Evolutionary conservation across 2,113 vertebrate species (phyloP).

Genomic region (Pollimyrus isidori): DNA sequence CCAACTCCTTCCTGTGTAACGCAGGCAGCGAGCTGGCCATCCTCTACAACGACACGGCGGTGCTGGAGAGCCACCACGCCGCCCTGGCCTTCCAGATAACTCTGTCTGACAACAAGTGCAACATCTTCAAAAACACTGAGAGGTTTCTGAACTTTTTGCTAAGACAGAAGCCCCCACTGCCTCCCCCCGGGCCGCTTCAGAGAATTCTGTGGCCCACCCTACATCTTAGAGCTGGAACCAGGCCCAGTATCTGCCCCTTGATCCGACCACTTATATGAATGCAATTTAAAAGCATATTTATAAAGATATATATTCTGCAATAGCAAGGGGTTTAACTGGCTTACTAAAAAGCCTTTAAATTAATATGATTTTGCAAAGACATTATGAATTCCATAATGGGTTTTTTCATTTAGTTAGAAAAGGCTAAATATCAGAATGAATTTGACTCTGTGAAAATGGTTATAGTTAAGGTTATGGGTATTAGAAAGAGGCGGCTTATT

Average conservation of each 20-base stretch:
- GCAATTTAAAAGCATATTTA: neutral
- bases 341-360: neutral
- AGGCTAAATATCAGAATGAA: neutral
- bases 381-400: neutral
- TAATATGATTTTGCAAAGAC: neutral
- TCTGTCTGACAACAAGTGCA: slow-evolving; percentile 78
- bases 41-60: slow-evolving; percentile 89
- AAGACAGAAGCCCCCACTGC: neutral
- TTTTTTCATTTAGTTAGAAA: neutral
- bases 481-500: neutral
- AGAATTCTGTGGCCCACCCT: neutral
- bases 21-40: slow-evolving; percentile 88
- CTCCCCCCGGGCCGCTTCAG: neutral
- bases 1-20: slow-evolving; percentile 94
- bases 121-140: slow-evolving; percentile 93
- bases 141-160: slow-evolving; percentile 55
- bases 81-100: slow-evolving; percentile 94
- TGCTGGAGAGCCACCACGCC: slow-evolving; percentile 89
- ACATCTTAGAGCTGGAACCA: neutral
- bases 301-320: neutral
- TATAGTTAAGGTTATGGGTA: neutral
- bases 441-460: neutral
- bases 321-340: neutral
- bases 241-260: neutral
- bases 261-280: neutral